phyloP scores from a whole-genome alignment of 2,888 invertebrate species.

The Spatulosminthurus flaviceps region DNA sequence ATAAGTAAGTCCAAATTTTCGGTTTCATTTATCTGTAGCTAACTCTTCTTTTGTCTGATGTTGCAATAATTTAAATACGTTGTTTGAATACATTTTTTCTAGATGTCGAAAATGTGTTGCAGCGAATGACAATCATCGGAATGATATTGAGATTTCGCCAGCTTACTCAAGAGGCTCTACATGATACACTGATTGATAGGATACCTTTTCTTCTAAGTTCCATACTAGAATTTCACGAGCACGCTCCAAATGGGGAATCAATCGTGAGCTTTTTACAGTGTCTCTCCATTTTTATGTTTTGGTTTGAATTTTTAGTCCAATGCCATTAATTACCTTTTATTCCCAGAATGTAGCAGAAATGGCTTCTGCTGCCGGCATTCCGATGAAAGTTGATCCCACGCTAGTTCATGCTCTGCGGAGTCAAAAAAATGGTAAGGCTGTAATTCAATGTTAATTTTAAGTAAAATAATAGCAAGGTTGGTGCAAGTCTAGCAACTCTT shows the following conservation, averaged over 20 bases:
- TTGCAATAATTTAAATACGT: too few species aligned
- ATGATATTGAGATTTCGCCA: constrained; percentile 96
- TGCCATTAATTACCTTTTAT: too few species aligned
- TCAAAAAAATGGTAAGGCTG: constrained; percentile 76
- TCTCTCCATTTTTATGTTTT: too few species aligned
- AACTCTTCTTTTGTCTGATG: too few species aligned
- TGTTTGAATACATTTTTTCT: too few species aligned
- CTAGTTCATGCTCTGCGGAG: constrained; percentile 87
- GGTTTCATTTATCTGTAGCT: too few species aligned
- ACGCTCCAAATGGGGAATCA: constrained; percentile 88
- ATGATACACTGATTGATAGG: constrained; percentile 90
- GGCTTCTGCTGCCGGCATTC: constrained; percentile 94
- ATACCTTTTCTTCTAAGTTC: constrained; percentile 97
- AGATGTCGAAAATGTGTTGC: constrained; percentile 93
- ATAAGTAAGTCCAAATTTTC: constrained; percentile 69
- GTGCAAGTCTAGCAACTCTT: too few species aligned
- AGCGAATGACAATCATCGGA: constrained; percentile 97
- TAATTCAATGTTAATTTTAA: too few species aligned
- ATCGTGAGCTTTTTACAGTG: constrained; percentile 68
- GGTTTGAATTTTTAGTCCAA: too few species aligned
- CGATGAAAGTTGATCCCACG: constrained; percentile 94
- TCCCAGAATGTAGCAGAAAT: constrained; percentile 91
- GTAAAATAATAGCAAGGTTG: too few species aligned
- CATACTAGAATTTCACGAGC: constrained; percentile 92
- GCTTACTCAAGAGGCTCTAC: constrained; percentile 90